phyloP scores from a whole-genome alignment of 2,113 vertebrate genomes.

The Macroglossus sobrinus region DNA sequence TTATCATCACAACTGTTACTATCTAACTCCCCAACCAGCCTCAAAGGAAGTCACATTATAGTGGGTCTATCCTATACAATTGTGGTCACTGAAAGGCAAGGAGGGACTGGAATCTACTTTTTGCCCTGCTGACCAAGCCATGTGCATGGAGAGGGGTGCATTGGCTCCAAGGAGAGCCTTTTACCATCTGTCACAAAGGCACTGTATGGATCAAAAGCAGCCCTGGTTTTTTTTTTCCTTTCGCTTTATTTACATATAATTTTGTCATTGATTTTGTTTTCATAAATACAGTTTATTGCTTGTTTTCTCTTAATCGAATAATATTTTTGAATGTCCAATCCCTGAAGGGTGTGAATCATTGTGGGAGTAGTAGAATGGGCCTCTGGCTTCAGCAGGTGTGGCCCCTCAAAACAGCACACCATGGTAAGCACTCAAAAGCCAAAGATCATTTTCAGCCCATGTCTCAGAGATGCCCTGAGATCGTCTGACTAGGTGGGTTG shows the following conservation, averaged over 20 bases:
- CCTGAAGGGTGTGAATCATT: not conserved
- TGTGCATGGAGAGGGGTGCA: not conserved
- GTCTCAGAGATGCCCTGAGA: not conserved
- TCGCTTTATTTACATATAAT: constrained; percentile 20
- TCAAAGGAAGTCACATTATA: not conserved
- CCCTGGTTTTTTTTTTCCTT: not conserved
- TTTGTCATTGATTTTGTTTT: not conserved
- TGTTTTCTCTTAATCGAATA: not conserved
- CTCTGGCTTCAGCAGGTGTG: not conserved
- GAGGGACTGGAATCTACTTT: not conserved
- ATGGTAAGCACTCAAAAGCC: not conserved
- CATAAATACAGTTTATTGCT: constrained; percentile 59
- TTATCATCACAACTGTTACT: not conserved
- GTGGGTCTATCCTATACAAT: not conserved
- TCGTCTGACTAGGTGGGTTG: not conserved
- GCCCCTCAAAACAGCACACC: not conserved
- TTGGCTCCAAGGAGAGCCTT: not conserved
- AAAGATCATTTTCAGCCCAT: not conserved
- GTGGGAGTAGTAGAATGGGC: not conserved
- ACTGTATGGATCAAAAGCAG: not conserved
- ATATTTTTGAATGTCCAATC: not conserved
- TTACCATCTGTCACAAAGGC: not conserved
- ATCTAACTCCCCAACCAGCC: not conserved
- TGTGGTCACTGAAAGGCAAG: not conserved
- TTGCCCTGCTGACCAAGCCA: not conserved